These are phyloP conservation scores for Athalia circularis DNA, from an alignment of 2,888 invertebrate genomes.

Conservation along the genomic window DNA sequence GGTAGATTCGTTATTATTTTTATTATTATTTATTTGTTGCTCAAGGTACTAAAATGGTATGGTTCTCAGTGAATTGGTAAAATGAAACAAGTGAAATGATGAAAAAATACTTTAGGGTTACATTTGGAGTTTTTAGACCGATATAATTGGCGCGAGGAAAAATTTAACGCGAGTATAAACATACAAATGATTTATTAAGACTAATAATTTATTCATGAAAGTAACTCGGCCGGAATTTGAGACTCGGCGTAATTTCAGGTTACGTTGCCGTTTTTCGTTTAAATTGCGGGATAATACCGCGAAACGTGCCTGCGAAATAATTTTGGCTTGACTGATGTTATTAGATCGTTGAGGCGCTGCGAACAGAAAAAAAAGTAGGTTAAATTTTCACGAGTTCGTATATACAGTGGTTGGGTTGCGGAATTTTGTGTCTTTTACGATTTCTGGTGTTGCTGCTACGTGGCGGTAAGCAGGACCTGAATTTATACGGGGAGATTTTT, in stretches of 20 bases:
- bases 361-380: slow-evolving; percentile 36
- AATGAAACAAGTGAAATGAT: not conserved
- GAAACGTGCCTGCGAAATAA: slow-evolving; percentile 41
- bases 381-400: slow-evolving; percentile 30
- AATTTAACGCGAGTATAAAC: slow-evolving; percentile 30
- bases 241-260: slow-evolving; percentile 33
- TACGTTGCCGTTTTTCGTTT: slow-evolving; percentile 22
- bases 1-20: too few species aligned
- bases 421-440: slow-evolving; percentile 40
- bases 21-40: not conserved
- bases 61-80: not conserved
- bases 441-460: not conserved
- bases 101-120: too few species aligned
- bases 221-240: slow-evolving; percentile 25
- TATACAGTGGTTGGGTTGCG: slow-evolving; percentile 44
- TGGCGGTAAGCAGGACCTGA: not conserved
- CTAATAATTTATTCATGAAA: slow-evolving; percentile 43
- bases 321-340: slow-evolving; percentile 37
- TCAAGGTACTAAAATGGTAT: not conserved
- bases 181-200: slow-evolving; percentile 42
- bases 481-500: slow-evolving; percentile 32
- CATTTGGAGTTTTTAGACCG: not conserved
- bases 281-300: slow-evolving; percentile 37
- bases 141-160: slow-evolving; percentile 9
- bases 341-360: slow-evolving; percentile 42